Evolutionary conservation across 2,113 vertebrate genomes (phyloP).

Genomic region (Tauraco erythrolophus): DNA sequence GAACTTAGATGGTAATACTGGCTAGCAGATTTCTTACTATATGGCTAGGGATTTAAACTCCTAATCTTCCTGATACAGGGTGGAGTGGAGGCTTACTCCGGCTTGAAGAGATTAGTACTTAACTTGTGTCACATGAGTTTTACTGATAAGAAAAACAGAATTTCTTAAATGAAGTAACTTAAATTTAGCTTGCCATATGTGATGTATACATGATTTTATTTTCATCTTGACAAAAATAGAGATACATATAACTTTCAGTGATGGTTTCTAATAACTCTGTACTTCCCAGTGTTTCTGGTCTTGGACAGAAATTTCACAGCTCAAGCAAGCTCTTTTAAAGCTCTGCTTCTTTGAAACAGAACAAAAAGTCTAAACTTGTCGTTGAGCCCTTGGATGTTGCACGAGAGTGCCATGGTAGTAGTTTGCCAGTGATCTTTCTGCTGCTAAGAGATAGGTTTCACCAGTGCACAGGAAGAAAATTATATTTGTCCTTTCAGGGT

Average conservation of each 20-base stretch:
- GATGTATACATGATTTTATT: not conserved
- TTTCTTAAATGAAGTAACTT: not conserved
- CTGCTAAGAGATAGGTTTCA: not conserved
- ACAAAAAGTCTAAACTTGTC: not conserved
- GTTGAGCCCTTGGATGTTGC: not conserved
- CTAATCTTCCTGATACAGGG: rapidly evolving
- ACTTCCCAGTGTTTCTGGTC: not conserved
- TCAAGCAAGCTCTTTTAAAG: not conserved
- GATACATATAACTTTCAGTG: not conserved
- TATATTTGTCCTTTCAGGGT: not conserved
- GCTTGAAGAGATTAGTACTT: not conserved
- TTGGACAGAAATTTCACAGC: not conserved
- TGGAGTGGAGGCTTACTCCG: not conserved
- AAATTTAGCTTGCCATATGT: not conserved
- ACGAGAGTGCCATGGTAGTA: not conserved
- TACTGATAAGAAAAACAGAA: not conserved
- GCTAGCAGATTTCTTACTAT: not conserved
- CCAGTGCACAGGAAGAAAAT: not conserved
- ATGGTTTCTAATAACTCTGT: not conserved
- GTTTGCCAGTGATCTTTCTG: not conserved
- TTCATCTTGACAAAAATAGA: not conserved
- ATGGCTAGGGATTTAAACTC: not conserved
- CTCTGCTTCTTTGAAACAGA: not conserved
- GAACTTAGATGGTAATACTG: not conserved
- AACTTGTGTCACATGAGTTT: not conserved